Conservation (phyloP, 2,113 vertebrate genomes). For the Bubalus kerabau region DNA sequence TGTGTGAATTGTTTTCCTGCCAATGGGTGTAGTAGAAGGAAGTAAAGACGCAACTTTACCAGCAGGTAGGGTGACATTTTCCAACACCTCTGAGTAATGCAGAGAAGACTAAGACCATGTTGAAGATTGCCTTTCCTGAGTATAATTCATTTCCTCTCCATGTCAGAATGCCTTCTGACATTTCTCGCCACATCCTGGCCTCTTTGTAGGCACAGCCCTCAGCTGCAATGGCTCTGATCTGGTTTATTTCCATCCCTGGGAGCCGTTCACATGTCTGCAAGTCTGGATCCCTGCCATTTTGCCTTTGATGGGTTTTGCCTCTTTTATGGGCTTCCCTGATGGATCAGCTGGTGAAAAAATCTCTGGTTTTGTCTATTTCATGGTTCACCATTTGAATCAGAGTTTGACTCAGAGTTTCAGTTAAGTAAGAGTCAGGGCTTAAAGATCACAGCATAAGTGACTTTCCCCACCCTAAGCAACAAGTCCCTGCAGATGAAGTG, state of each 20-base stretch:
- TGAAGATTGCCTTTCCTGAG: conserved; percentile 62
- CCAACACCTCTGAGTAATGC: conserved; percentile 69
- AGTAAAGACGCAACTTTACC: conserved; percentile 54
- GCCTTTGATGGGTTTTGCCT: not conserved
- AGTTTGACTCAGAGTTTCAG: not conserved
- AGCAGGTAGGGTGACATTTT: conserved; percentile 55
- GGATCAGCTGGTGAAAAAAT: not conserved
- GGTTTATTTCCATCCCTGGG: not conserved
- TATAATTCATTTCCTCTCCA: conserved; percentile 62
- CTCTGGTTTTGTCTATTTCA: not conserved
- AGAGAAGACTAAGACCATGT: conserved; percentile 64
- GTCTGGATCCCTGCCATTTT: not conserved
- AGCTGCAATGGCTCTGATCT: not conserved
- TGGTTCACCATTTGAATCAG: not conserved
- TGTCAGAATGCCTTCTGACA: conserved; percentile 54
- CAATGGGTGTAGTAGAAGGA: conserved; percentile 57
- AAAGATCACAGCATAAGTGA: not conserved
- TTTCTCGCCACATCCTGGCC: conserved; percentile 58
- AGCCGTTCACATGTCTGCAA: not conserved
- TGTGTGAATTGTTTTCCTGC: conserved; percentile 75
- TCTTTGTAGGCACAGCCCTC: conserved; percentile 14
- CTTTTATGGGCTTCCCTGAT: not conserved
- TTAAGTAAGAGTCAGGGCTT: not conserved
- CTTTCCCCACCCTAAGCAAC: not conserved
- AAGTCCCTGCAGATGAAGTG: not conserved